Conservation (phyloP, 2,113 vertebrate species). For the Edolisoma coerulescens region DNA sequence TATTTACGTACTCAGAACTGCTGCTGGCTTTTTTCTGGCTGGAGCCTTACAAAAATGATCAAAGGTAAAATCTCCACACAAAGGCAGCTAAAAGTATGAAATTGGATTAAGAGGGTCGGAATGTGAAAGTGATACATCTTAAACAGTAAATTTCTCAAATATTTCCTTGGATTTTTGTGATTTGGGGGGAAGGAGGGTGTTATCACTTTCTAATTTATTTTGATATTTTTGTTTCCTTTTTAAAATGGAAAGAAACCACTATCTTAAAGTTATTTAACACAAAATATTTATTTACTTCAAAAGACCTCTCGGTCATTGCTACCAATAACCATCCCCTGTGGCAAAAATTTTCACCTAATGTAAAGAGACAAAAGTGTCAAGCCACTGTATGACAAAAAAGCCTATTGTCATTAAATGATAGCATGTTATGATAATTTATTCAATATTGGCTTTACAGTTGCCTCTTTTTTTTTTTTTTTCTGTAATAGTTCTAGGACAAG, state of each 20-base stretch:
- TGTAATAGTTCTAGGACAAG: background rate
- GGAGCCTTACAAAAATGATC: background rate
- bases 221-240: background rate
- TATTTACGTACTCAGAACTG: background rate
- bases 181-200: fast-evolving
- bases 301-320: background rate
- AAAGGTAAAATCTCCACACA: background rate
- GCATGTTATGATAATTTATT: background rate
- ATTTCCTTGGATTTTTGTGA: background rate
- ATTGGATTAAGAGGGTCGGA: background rate
- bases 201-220: background rate
- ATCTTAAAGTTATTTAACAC: background rate
- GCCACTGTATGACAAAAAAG: background rate
- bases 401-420: background rate
- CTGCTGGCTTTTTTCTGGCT: background rate
- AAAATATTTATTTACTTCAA: background rate
- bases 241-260: background rate
- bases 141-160: background rate
- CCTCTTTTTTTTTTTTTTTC: background rate
- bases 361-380: background rate
- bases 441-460: background rate
- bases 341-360: background rate
- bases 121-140: background rate
- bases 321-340: background rate
- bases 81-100: background rate